phyloP scores from a whole-genome alignment of 2,888 invertebrate genomes.

The Himalopsyche kuldschensis region DNA sequence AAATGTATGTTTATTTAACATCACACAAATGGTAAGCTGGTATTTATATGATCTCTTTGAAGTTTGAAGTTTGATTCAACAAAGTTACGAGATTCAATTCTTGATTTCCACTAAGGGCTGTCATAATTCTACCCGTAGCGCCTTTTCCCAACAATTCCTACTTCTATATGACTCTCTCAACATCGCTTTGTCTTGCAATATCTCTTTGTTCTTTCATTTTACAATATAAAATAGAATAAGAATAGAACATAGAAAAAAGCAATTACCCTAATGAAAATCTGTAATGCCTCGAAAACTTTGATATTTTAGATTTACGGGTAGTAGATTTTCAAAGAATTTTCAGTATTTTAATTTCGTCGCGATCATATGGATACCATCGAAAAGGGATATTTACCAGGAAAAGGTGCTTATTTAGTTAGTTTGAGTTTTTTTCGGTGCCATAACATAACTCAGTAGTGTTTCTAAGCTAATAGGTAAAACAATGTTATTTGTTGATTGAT shows the following conservation, averaged over 20 bases:
- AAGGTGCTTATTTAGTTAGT: no score
- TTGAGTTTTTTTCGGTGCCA: no score
- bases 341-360: neutral
- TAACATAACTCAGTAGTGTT: no score
- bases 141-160: neutral
- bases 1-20: no score
- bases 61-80: neutral
- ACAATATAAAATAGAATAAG: neutral
- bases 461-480: no score
- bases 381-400: no score
- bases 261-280: neutral
- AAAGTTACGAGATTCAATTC: neutral
- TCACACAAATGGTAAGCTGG: no score
- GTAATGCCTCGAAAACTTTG: neutral
- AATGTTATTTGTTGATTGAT: no score
- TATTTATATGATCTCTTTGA: no score
- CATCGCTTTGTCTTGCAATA: neutral
- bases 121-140: neutral
- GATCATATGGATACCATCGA: no score
- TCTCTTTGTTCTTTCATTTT: neutral
- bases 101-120: neutral
- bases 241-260: neutral
- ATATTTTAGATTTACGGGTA: neutral
- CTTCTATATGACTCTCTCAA: neutral
- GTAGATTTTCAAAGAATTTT: neutral